Percentiles rank a stretch among this genome's conserved stretches.
Conservation (phyloP, 1,140 invertebrate species). For the Babylonia areolata region DNA sequence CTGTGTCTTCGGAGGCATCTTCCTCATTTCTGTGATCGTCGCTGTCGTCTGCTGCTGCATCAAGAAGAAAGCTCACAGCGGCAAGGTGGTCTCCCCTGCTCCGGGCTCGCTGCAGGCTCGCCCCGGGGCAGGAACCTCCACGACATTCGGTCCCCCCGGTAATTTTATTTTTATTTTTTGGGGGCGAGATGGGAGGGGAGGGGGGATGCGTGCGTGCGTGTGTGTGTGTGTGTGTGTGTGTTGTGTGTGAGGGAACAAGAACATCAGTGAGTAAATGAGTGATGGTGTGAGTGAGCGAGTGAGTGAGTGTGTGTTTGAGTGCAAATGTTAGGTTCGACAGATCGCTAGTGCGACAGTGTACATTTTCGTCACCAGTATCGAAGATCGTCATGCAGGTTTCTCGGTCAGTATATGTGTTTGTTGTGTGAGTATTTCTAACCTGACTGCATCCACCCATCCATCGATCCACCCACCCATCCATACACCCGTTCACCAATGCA, state of each 20-base stretch:
- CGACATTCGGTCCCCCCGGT: not conserved
- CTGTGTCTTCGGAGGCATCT: not conserved
- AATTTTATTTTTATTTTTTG: not conserved
- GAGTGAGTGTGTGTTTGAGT: not conserved
- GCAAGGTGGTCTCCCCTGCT: conserved; percentile 6
- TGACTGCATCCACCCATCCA: not conserved
- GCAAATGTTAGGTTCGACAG: not conserved
- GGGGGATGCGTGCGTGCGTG: no score
- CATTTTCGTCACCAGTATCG: no score
- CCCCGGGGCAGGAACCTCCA: not conserved
- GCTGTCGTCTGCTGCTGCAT: conserved; percentile 30
- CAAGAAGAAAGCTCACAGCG: conserved; percentile 25
- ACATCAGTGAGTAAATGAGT: not conserved
- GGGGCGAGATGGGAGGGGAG: no score
- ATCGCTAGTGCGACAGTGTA: not conserved
- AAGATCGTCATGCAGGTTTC: not conserved
- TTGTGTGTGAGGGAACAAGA: not conserved
- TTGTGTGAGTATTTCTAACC: not conserved
- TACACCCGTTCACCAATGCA: not conserved
- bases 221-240: not conserved
- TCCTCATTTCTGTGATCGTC: conserved; percentile 6
- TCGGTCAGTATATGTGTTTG: not conserved
- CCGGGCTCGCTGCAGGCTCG: not conserved
- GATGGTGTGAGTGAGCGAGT: not conserved
- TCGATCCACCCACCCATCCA: not conserved